Percentiles rank a stretch among this genome's conserved stretches.
Evolutionary conservation across 2,888 invertebrate genomes (phyloP).

Genomic region (Rhodophaea formosa): DNA sequence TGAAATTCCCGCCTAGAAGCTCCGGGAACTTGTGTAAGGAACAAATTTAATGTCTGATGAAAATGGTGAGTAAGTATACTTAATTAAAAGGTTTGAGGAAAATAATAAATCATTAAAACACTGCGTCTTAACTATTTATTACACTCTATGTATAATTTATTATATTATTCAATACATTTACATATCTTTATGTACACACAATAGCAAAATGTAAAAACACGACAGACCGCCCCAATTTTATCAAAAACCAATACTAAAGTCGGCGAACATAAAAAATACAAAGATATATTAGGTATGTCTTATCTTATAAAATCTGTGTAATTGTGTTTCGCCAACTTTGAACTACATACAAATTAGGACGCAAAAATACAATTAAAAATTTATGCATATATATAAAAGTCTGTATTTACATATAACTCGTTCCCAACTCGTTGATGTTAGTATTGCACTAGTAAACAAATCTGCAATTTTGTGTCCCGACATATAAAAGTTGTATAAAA

Average conservation of each 20-base stretch:
- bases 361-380: conserved; percentile 53
- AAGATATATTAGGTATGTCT: background rate
- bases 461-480: conserved; percentile 11
- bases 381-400: conserved; percentile 47
- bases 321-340: conserved; percentile 3
- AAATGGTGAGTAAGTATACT: too few relatives aligned
- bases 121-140: conserved; percentile 74
- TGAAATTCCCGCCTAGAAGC: too few relatives aligned
- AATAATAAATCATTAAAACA: conserved; percentile 35
- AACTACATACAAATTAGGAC: conserved; percentile 24
- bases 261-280: background rate
- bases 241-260: background rate
- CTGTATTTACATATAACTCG: conserved; percentile 60
- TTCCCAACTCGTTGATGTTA: conserved; percentile 26
- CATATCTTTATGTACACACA: conserved; percentile 75
- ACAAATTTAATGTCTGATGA: too few relatives aligned
- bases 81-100: conserved; percentile 1
- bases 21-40: too few relatives aligned
- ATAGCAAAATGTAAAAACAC: conserved; percentile 73
- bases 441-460: conserved; percentile 19
- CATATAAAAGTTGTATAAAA: conserved; percentile 18
- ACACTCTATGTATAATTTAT: conserved; percentile 76
- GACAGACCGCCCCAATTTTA: conserved; percentile 25
- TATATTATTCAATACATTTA: conserved; percentile 70
- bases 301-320: background rate